phyloP scores from a whole-genome alignment of 2,888 invertebrate species.

The Aphodius sticticus region DNA sequence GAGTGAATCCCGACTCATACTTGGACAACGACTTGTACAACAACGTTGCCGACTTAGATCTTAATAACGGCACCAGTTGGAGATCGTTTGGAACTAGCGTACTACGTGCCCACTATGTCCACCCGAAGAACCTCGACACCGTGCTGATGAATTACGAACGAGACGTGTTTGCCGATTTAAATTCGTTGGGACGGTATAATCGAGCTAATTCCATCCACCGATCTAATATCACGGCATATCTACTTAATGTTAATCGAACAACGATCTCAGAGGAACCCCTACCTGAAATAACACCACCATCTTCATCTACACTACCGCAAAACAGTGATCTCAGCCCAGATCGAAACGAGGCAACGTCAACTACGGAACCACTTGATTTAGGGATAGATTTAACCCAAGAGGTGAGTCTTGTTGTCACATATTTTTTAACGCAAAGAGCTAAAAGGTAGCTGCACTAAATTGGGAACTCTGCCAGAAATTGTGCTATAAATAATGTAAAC shows the following conservation, averaged over 20 bases:
- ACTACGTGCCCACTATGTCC: slow-evolving; percentile 69
- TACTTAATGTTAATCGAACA: slow-evolving; percentile 65
- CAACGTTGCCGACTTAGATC: slow-evolving; percentile 63
- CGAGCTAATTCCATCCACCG: slow-evolving; percentile 62
- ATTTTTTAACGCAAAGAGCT: background rate
- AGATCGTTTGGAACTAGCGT: slow-evolving; percentile 66
- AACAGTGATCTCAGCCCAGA: slow-evolving; percentile 26
- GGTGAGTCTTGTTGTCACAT: slow-evolving; percentile 45
- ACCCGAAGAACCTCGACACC: slow-evolving; percentile 77
- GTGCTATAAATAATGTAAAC: no score
- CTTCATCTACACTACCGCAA: slow-evolving; percentile 31
- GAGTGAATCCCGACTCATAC: slow-evolving; percentile 78
- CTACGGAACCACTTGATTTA: slow-evolving; percentile 34
- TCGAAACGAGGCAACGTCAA: slow-evolving; percentile 26
- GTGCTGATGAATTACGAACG: slow-evolving; percentile 76
- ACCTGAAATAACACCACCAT: slow-evolving; percentile 39
- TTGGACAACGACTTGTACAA: slow-evolving; percentile 64
- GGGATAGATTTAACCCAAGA: slow-evolving; percentile 53
- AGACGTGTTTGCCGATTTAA: slow-evolving; percentile 76
- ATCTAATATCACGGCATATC: slow-evolving; percentile 67
- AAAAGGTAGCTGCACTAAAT: no score
- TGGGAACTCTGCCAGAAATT: no score
- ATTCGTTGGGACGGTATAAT: slow-evolving; percentile 72
- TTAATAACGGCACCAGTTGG: slow-evolving; percentile 76
- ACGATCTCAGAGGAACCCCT: slow-evolving; percentile 44